Base-by-base conservation (phyloP, 2,797 vertebrate genomes). In the Pogoniulus pusillus region DNA sequence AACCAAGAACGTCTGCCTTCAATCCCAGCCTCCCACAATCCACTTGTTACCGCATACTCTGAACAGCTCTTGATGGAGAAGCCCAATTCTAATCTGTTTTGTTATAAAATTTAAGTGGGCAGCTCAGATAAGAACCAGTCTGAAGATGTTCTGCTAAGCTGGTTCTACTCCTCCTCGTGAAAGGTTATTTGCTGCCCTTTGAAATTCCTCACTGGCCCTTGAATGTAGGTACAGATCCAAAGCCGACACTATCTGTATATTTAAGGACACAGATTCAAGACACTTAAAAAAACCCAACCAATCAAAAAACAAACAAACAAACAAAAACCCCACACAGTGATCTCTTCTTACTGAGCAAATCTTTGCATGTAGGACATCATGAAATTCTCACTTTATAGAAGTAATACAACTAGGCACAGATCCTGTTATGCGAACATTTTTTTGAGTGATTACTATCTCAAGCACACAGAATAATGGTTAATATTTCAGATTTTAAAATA, bases 401-500 rank as follows among this genome's bases (percentile, higher is more conserved):
- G 87, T 88, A 84, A 88, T 39, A 71, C 63, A 84, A 45, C 72
- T n/a, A 88, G 30, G 41, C 35, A 78, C 63, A 82, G 81, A 74
- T 91, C 51, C 75, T 90, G 88, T 62, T 89, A 88, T 10, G 27
- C 54, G 79, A 70, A 72, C 63, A 79, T 62, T 86, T 94, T 86
- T 86, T 49, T 0, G 69, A 91, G 90, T 0, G 0, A 85, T 90
- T 90, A 91, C 71, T 80, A 93, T 94, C 90, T 93, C 94, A 94
- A 93, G 93, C 78, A 91, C 73, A 88, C 37, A 92, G 91, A 92
- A 94, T 89, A 91, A 93, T 64, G 53, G 90, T 83, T 96, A 92
- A 94, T 93, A 94, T 94, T 95, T 93, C 82, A 93, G 75, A 95
- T 95, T 95, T 92, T 93, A 96, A 95, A 93, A 95, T 94, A 93